phyloP scores from a whole-genome alignment of 35 echinoderm and acorn worm genomes.

The Strongylocentrotus purpuratus region DNA sequence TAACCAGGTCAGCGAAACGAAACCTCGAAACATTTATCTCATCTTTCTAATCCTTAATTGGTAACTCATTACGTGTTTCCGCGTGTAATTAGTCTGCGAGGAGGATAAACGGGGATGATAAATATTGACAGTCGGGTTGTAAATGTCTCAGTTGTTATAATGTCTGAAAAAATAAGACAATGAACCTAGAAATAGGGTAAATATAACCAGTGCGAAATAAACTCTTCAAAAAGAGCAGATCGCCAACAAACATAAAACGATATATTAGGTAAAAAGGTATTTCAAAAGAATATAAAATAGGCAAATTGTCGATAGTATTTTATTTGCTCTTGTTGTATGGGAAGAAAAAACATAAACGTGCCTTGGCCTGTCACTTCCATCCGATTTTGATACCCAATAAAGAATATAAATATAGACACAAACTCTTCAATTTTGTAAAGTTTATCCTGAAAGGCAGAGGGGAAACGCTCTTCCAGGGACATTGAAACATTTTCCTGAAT shows the following conservation, averaged over 20 bases:
- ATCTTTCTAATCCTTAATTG: neutral
- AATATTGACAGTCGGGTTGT: slow-evolving; percentile 4
- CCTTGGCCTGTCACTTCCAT: neutral
- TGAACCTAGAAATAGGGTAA: neutral
- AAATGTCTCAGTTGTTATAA: neutral
- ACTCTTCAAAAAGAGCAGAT: neutral
- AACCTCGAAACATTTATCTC: neutral
- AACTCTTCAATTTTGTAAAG: neutral
- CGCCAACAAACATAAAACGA: neutral
- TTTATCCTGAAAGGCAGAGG: neutral
- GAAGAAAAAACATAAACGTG: too few species aligned
- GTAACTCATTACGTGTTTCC: slow-evolving; percentile 22
- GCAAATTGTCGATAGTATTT: too few species aligned
- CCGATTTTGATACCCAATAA: neutral
- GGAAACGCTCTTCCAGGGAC: neutral
- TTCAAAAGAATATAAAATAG: too few species aligned
- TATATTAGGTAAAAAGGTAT: too few species aligned
- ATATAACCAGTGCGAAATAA: neutral
- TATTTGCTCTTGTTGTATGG: too few species aligned
- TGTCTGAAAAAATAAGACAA: neutral
- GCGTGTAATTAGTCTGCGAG: neutral
- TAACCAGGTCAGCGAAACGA: neutral
- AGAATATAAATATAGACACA: neutral
- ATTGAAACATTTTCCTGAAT: neutral
- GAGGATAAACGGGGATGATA: neutral